Base-by-base conservation (phyloP, 2,797 vertebrate genomes). In the Takifugu ocellatus region DNA sequence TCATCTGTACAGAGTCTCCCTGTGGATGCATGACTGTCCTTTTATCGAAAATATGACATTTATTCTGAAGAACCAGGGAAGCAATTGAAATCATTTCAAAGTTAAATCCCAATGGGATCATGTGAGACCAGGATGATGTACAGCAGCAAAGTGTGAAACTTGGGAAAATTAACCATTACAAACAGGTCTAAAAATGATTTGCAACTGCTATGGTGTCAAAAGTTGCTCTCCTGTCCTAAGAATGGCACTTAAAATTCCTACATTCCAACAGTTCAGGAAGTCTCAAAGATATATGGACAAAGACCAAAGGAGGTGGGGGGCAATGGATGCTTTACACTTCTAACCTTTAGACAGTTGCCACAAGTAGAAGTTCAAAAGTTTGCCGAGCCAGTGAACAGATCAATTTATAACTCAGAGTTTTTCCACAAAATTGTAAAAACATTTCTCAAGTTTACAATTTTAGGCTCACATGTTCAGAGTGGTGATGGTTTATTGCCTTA, bases 201-300 rank as follows among this genome's bases (percentile, higher is more conserved):
- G 33, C 12, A 4, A 14, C 36, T 39, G 27, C 27, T 5, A 5
- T 29, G 27, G 27, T 29, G 54, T 79, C 70, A 74, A 66, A 56
- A 5, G 11, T 39, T 39, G 36, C 67, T 70, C 58, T 44, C 61
- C 61, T 72, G 61, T 66, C 63, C 46, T 0, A 6, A 63, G 64
- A 82, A 83, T 56, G 56, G 50, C 39, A 63, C 42, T 6, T 6
- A 26, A 57, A 67, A 75, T 71, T 73, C 60, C 67, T 57, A 25
- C 74, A 75, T 71, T 66, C 47, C 63, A 71, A 51, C 66, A 60
- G 63, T 64, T 36, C 52, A 56, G 66, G 57, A 77, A 48, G 58
- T 42, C 59, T 27, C 7, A 31, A 51, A 74, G 56, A 58, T 54
- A 65, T 61, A 66, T 62, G 59, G 69, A 50, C 15, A 8, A 68